Evolutionary conservation across 2,888 invertebrate species (phyloP).

Genomic region (Desoria tigrina): DNA sequence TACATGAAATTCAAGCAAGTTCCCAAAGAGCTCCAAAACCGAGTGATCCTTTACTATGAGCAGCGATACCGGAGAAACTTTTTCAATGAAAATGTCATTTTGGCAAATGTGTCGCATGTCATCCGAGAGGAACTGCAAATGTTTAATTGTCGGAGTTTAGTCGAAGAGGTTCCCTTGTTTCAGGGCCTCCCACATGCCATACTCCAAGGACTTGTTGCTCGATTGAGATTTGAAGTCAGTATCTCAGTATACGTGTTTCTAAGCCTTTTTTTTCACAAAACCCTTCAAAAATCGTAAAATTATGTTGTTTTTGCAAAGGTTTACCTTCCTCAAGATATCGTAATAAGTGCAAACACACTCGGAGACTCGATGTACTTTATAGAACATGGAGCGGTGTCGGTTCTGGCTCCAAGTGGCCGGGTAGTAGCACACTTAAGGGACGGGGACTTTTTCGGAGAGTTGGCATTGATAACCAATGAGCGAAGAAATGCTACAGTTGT

Average conservation of each 20-base stretch:
- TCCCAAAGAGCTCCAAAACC: slow-evolving; percentile 40
- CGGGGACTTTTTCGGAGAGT: slow-evolving; percentile 67
- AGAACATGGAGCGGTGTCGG: slow-evolving; percentile 63
- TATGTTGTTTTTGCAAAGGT: slow-evolving; percentile 23
- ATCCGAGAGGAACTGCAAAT: slow-evolving; percentile 53
- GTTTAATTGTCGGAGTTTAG: slow-evolving; percentile 62
- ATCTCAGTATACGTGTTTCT: too few relatives aligned
- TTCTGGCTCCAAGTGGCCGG: slow-evolving; percentile 42
- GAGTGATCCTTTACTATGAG: slow-evolving; percentile 42
- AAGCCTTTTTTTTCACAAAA: too few relatives aligned
- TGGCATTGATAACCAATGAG: slow-evolving; percentile 63
- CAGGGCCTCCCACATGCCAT: slow-evolving; percentile 60
- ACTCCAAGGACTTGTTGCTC: slow-evolving; percentile 62
- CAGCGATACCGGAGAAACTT: slow-evolving; percentile 40
- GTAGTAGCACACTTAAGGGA: slow-evolving; percentile 62
- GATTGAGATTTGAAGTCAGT: slow-evolving; percentile 62
- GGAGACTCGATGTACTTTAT: slow-evolving; percentile 69
- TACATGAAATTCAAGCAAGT: slow-evolving; percentile 46
- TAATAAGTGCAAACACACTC: slow-evolving; percentile 63
- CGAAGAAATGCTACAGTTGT: slow-evolving; percentile 64
- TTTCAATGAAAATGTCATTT: slow-evolving; percentile 41
- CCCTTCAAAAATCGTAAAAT: neutral
- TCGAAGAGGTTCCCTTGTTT: slow-evolving; percentile 63
- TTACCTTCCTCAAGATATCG: slow-evolving; percentile 55
- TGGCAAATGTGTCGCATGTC: slow-evolving; percentile 36